Conservation (phyloP, 2,113 vertebrate species). For the Limanda limanda region DNA sequence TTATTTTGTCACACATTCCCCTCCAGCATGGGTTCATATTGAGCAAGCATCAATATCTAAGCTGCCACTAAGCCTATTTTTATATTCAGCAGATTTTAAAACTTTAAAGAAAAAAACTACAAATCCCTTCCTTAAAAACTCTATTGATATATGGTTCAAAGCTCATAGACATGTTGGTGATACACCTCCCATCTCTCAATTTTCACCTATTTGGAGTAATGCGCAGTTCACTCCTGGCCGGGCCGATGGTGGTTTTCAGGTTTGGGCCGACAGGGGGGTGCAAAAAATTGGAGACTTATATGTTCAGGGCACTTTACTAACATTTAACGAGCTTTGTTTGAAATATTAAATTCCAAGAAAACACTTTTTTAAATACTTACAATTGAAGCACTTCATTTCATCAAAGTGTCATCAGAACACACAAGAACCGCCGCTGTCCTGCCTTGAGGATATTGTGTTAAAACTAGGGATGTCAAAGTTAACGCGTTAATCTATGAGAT, state of each 20-base stretch:
- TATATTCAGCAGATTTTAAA: background rate
- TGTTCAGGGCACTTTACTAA: no score
- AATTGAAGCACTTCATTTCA: no score
- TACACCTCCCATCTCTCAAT: slow-evolving; percentile 1
- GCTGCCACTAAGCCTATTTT: slow-evolving; percentile 6
- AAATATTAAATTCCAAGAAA: no score
- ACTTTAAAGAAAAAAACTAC: background rate
- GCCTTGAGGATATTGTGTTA: no score
- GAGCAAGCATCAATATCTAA: slow-evolving; percentile 10
- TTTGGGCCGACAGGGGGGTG: background rate
- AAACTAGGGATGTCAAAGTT: no score
- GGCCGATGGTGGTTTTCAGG: slow-evolving; percentile 8
- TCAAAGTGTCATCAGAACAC: no score
- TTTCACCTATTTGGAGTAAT: slow-evolving; percentile 4
- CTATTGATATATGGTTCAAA: slow-evolving; percentile 4
- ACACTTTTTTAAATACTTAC: no score
- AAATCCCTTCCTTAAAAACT: slow-evolving; percentile 5
- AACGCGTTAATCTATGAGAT: no score
- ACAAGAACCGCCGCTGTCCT: no score
- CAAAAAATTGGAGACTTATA: slow-evolving; percentile 10
- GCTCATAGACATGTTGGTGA: slow-evolving; percentile 2
- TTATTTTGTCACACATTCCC: slow-evolving; percentile 1
- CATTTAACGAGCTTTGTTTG: no score
- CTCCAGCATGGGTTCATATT: slow-evolving; percentile 6
- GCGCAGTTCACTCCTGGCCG: background rate